Base-by-base conservation (phyloP, 2,113 vertebrate genomes). In the Crypturellus undulatus region DNA sequence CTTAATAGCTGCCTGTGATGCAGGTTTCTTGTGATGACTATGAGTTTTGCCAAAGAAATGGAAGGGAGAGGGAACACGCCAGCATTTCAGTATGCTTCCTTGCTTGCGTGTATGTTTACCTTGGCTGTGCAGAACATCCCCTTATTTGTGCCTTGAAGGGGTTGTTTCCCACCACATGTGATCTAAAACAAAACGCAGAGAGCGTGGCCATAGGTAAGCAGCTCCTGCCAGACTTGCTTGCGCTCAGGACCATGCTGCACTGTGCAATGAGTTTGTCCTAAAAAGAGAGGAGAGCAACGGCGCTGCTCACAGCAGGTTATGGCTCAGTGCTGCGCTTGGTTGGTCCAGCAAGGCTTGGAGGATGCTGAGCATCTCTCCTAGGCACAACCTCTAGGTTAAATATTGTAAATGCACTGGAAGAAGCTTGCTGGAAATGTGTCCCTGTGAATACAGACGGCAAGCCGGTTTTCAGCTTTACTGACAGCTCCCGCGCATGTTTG, bases 191-290 rank as follows among this genome's bases (percentile, higher is more conserved):
- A 21, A 19, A 65, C 9, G 62, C 3, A 17, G 76, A 59, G 71
- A 67, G 58, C 45, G 19, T 6, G 49, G 81, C 43, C 47, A 77
- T 5, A 9, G 42, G n/a, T 17, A 28, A 49, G 58, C 56, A 38
- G 65, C 69, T 56, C 49, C 1, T 3, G 8, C 3, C 3, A 56
- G 43, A 1, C 75, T 38, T 10, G 52, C 70, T 52, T 13, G 62
- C 25, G 45, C 40, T 49, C 62, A 14, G 79, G 47, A 38, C 56
- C 0, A 0, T 6, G 38, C 87, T 60, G 78, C 1, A 0, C 4
- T 24, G 2, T 73, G 87, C 52, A n/a, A 20, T 78, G 49, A 75
- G 45, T 20, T 17, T 71, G 87, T 49, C 34, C 65, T 67, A 43
- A 86, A 70, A 52, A 32, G 2, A 3, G 84, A 70, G 40, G 2